A percentile compares a stretch with the other conserved stretches of the same genome.
Evolutionary conservation across 2,113 vertebrate genomes (phyloP).

Genomic region (Sigmodon hispidus): DNA sequence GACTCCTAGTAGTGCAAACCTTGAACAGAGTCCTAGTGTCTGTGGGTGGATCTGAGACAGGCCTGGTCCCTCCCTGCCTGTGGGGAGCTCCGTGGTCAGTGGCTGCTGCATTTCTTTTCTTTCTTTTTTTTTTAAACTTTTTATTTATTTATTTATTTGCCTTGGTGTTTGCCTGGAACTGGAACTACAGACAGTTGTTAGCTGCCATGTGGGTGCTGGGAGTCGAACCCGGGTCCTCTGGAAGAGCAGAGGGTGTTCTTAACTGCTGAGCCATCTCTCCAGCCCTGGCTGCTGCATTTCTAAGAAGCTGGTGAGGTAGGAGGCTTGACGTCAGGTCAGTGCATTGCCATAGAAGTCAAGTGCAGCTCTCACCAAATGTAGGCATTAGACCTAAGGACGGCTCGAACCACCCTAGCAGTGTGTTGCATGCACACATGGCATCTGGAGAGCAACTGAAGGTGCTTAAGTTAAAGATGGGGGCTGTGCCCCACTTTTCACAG

Average conservation of each 20-base stretch:
- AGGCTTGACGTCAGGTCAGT: rapidly evolving
- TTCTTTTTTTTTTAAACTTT: no score
- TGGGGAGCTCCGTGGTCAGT: background rate
- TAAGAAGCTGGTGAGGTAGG: background rate
- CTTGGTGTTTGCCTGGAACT: no score
- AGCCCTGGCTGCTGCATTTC: no score
- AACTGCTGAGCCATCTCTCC: no score
- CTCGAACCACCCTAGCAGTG: rapidly evolving
- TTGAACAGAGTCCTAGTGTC: background rate
- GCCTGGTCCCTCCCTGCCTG: background rate
- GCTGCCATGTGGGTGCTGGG: no score
- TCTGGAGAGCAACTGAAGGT: background rate
- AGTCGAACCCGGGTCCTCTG: no score
- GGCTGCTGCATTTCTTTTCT: background rate
- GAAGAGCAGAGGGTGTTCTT: no score
- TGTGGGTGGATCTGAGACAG: background rate
- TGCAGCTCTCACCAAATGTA: background rate
- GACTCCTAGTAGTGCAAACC: rapidly evolving
- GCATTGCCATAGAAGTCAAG: background rate
- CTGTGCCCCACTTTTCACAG: no score
- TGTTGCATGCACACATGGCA: background rate
- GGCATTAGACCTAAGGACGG: background rate
- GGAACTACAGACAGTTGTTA: no score
- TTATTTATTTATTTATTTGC: no score
- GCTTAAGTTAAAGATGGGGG: background rate